Percentiles rank a stretch among this genome's conserved stretches.
Conservation (phyloP, 2,888 invertebrate species). For the Phaonia tiefii region DNA sequence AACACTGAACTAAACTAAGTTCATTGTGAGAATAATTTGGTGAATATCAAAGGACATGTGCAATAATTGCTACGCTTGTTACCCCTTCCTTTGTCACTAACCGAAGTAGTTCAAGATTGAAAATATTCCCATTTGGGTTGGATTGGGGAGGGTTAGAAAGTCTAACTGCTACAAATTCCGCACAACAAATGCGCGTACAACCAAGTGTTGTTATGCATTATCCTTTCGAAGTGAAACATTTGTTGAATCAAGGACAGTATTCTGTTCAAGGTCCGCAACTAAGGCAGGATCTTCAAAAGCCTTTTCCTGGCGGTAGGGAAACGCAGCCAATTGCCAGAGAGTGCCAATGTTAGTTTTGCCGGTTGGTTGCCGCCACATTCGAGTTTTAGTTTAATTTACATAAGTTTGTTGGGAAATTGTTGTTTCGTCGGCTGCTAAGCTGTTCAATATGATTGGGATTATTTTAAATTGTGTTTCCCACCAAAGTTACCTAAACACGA, state of each 20-base stretch:
- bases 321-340: constrained; percentile 12
- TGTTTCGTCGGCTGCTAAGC: constrained; percentile 46
- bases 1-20: not conserved
- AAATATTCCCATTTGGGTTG: constrained; percentile 63
- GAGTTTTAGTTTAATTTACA: constrained; percentile 55
- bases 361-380: not conserved
- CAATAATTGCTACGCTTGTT: constrained; percentile 52
- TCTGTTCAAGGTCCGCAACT: not conserved
- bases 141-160: not conserved
- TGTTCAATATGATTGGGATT: constrained; percentile 57
- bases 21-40: not conserved
- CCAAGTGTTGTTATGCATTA: too few species aligned
- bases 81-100: constrained; percentile 35
- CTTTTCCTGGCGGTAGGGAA: not conserved
- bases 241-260: constrained; percentile 6
- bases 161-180: too few species aligned
- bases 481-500: not conserved
- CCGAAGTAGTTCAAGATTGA: constrained; percentile 17
- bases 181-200: too few species aligned
- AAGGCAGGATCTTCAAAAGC: not conserved
- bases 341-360: constrained; percentile 11
- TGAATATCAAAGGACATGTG: constrained; percentile 52
- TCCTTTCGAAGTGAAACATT: not conserved
- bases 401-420: constrained; percentile 53
- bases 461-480: constrained; percentile 56